Evolutionary conservation across 2,113 vertebrate species (phyloP), one percentile per base, ranked within the genome.

Genomic region (Cryptoleucopteryx plumbea): DNA sequence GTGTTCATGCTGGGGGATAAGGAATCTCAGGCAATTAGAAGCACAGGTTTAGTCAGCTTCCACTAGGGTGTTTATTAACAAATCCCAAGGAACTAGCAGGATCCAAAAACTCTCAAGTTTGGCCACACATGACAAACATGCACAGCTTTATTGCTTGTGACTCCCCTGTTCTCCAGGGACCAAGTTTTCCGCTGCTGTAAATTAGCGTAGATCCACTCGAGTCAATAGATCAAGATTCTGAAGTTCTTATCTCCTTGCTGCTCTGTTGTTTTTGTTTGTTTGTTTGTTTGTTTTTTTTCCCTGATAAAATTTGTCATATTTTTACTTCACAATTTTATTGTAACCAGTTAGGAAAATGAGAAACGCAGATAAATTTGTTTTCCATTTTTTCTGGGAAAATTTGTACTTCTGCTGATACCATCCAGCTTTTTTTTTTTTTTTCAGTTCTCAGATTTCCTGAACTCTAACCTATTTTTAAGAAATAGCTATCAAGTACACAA

Each of bases 181-280:
- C 23, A 79, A 2, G 5, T 43, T 61, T 74, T 88, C 29, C 45
- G 47, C 43, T 59, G 38, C 18, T 92, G 43, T 68, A 75, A 87
- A 80, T 85, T 42, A 68, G 40, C 1, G 1, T 9, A 83, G 82
- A 77, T 36, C 61, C 47, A 38, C 2, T 2, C 0, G 0, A 85
- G 78, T 47, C 56, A 82, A 71, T n/a, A 67, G 63, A 79, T 63
- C 45, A 42, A 58, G 66, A 82, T 48, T 87, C 58, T 68, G 34
- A 68, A 79, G 29, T 52, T 90, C 70, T 68, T 80, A 61, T 38
- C 62, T 40, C 26, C 10, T 59, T n/a, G 14, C 27, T 63, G n/a
- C 20, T 78, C 52, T 52, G 47, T 38, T n/a, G 74, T 42, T 42
- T 42, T 42, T n/a, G n/a, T n/a, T n/a, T n/a, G n/a, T n/a, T n/a